Conservation (phyloP, 2,113 vertebrate genomes). For the Cyprinus carpio region DNA sequence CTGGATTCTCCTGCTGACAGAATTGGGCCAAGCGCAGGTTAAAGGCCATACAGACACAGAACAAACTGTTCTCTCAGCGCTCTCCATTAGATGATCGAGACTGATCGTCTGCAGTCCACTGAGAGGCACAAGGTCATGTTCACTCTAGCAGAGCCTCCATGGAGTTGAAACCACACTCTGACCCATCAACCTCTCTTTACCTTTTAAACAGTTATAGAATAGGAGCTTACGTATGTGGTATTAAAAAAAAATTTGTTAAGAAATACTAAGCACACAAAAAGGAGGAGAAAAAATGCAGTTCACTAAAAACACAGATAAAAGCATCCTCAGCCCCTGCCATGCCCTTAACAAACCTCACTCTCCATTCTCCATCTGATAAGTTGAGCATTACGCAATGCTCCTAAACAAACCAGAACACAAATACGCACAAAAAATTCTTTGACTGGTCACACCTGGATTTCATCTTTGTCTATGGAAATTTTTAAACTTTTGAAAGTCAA, state of each 20-base stretch:
- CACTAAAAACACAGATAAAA: not conserved
- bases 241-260: not conserved
- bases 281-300: not conserved
- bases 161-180: not conserved
- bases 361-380: not conserved
- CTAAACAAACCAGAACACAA: slow-evolving; percentile 33
- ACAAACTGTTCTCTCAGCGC: slow-evolving; percentile 20
- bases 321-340: not conserved
- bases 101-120: not conserved
- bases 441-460: slow-evolving; percentile 12
- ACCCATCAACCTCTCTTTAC: not conserved
- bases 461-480: slow-evolving; percentile 15
- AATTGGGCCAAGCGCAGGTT: slow-evolving; percentile 23
- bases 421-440: not conserved
- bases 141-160: not conserved
- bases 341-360: not conserved
- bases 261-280: not conserved
- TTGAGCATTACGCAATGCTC: not conserved
- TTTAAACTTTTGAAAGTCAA: slow-evolving; percentile 4
- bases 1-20: slow-evolving; percentile 10
- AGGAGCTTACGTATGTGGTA: not conserved
- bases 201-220: not conserved
- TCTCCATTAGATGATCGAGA: slow-evolving; percentile 8
- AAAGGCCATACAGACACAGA: slow-evolving; percentile 28
- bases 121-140: slow-evolving; percentile 16